phyloP scores from a whole-genome alignment of 2,888 invertebrate species.

The Orthosia cruda region DNA sequence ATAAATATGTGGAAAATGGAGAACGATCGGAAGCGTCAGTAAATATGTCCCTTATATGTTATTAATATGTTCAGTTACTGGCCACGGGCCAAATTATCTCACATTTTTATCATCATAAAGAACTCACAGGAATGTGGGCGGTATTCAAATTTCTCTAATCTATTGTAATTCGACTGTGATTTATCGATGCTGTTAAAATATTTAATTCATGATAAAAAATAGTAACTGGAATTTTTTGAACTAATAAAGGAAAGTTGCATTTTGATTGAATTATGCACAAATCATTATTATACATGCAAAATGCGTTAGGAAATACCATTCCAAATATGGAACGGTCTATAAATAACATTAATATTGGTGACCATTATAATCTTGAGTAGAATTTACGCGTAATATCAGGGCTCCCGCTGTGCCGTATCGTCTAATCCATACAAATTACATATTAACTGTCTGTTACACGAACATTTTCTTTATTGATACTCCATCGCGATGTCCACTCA shows the following conservation, averaged over 20 bases:
- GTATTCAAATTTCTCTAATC: constrained; percentile 69
- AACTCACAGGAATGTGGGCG: constrained; percentile 61
- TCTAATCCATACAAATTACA: constrained; percentile 57
- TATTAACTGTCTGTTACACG: constrained; percentile 36
- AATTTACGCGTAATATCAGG: constrained; percentile 41
- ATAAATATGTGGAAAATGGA: constrained; percentile 29
- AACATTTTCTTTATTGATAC: constrained; percentile 49
- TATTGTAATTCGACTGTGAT: constrained; percentile 68
- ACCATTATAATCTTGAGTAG: constrained; percentile 47
- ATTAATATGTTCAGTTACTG: constrained; percentile 27
- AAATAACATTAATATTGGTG: constrained; percentile 49
- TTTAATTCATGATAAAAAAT: constrained; percentile 47
- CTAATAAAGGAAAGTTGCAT: constrained; percentile 33
- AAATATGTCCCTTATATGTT: constrained; percentile 24
- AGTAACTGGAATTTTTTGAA: constrained; percentile 21
- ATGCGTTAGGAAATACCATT: constrained; percentile 17
- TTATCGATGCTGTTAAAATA: constrained; percentile 61
- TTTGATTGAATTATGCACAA: constrained; percentile 6
- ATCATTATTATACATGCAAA: constrained; percentile 11
- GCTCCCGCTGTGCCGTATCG: constrained; percentile 49
- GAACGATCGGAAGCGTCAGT: constrained; percentile 38
- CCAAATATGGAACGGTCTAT: constrained; percentile 25
- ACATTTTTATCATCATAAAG: constrained; percentile 59
- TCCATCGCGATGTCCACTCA: constrained; percentile 22
- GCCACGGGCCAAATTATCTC: constrained; percentile 32